A percentile compares a stretch with the other conserved stretches of the same genome.
Evolutionary conservation across 2,797 vertebrate species (phyloP).

Genomic region (Phyllotis vaccarum): DNA sequence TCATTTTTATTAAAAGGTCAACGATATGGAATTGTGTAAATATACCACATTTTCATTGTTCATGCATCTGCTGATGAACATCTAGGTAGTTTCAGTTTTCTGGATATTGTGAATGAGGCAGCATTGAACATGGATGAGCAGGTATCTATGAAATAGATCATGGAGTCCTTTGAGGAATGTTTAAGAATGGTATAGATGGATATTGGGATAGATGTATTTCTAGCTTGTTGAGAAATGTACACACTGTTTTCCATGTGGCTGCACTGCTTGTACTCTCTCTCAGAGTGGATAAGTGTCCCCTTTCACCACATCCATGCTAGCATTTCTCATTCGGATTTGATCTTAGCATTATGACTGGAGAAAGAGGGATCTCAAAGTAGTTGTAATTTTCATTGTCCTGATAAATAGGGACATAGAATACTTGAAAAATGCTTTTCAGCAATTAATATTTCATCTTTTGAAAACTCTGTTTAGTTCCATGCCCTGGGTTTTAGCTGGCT

Average conservation of each 20-base stretch:
- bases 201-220: background rate
- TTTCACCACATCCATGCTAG: background rate
- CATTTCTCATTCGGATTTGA: background rate
- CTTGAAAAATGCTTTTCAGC: background rate
- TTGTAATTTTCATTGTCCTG: background rate
- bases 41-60: background rate
- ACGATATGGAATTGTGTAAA: background rate
- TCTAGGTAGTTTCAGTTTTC: background rate
- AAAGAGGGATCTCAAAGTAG: background rate
- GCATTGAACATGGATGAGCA: background rate
- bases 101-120: background rate
- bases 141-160: background rate
- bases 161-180: background rate
- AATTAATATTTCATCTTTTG: background rate
- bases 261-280: too few species aligned
- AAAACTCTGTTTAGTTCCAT: background rate
- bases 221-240: background rate
- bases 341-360: background rate
- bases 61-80: background rate
- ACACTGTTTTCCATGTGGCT: background rate
- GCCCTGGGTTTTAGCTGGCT: background rate
- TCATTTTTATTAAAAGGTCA: background rate
- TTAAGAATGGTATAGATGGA: too few species aligned
- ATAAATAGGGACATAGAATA: background rate
- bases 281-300: background rate